phyloP scores from a whole-genome alignment of 2,113 vertebrate genomes.

The Romanogobio albipinnatus region DNA sequence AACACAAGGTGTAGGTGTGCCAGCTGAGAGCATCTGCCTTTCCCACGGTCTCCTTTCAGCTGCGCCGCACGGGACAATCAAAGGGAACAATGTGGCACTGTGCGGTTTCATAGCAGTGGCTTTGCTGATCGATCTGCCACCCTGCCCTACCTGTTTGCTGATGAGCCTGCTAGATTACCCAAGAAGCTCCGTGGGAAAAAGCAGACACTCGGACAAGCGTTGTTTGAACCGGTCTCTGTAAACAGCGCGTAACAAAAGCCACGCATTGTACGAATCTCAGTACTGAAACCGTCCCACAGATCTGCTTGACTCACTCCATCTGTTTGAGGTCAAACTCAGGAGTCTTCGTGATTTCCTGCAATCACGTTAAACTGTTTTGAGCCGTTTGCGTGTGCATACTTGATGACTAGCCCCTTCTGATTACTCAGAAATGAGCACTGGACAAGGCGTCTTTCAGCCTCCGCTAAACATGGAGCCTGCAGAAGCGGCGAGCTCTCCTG shows the following conservation, averaged over 20 bases:
- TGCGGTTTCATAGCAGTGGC: slow-evolving; percentile 24
- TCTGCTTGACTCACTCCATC: background rate
- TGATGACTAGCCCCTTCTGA: background rate
- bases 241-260: slow-evolving; percentile 50
- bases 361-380: slow-evolving; percentile 7
- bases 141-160: slow-evolving; percentile 30
- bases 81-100: slow-evolving; percentile 51
- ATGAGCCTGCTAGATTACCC: slow-evolving; percentile 16
- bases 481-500: background rate
- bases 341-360: background rate
- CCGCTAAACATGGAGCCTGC: background rate
- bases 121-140: slow-evolving; percentile 25
- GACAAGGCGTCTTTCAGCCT: slow-evolving; percentile 1
- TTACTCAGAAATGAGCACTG: background rate
- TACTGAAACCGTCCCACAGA: background rate
- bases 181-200: background rate
- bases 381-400: background rate
- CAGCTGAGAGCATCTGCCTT: background rate
- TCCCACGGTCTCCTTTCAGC: slow-evolving; percentile 15
- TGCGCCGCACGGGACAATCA: slow-evolving; percentile 12
- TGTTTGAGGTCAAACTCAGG: background rate
- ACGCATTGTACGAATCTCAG: slow-evolving; percentile 28
- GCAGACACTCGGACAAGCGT: background rate
- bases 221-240: slow-evolving; percentile 46
- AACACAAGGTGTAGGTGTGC: background rate